These are phyloP conservation scores for Nettapus auritus DNA, from an alignment of 2,113 vertebrate species.

Conservation along the genomic window DNA sequence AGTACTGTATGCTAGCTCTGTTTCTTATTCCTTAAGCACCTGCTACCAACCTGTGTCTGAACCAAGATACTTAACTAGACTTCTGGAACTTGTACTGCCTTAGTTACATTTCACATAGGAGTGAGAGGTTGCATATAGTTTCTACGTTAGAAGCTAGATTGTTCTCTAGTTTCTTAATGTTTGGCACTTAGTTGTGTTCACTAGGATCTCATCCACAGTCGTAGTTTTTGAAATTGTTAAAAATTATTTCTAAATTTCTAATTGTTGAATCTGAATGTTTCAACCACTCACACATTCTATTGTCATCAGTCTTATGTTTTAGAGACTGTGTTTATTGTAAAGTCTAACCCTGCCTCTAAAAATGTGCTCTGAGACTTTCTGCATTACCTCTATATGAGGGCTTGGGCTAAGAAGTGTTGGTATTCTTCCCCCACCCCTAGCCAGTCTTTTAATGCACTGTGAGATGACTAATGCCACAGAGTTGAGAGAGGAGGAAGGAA, in stretches of 20 bases:
- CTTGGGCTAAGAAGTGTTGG: background rate
- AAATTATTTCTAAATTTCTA: no score
- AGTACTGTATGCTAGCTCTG: background rate
- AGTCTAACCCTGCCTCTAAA: background rate
- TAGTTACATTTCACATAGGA: background rate
- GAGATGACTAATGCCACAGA: background rate
- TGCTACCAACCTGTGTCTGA: background rate
- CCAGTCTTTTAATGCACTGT: background rate
- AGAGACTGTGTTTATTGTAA: background rate
- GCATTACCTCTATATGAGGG: background rate
- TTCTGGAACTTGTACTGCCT: background rate
- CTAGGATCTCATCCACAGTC: background rate
- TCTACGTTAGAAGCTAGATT: rapidly evolving
- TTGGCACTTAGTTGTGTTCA: background rate
- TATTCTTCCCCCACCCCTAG: background rate
- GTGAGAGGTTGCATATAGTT: background rate
- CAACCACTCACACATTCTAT: background rate
- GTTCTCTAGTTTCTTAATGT: background rate
- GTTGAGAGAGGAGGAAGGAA: background rate
- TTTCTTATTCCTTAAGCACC: background rate
- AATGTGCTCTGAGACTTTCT: background rate
- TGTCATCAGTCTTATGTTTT: background rate
- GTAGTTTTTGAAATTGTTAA: background rate
- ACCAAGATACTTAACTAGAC: background rate
- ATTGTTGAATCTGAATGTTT: background rate